phyloP scores from a whole-genome alignment of 2,113 vertebrate genomes.

The Lagenorhynchus albirostris region DNA sequence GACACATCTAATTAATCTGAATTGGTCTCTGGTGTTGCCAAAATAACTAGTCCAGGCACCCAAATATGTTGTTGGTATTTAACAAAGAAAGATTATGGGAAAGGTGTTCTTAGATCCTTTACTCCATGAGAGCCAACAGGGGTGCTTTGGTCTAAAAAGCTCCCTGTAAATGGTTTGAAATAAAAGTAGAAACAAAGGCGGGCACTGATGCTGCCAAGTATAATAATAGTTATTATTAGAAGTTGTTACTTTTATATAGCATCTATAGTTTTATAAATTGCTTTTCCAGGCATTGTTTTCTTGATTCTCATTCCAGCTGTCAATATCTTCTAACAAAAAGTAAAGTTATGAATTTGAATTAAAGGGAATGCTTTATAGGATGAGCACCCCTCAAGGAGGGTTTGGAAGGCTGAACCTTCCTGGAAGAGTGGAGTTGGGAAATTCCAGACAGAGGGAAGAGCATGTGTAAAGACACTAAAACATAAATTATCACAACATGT shows the following conservation, averaged over 20 bases:
- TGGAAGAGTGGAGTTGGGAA: neutral
- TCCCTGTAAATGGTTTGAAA: neutral
- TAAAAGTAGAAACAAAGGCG: constrained; percentile 15
- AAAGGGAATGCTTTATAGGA: neutral
- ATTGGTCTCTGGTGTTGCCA: neutral
- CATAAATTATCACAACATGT: neutral
- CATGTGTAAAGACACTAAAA: neutral
- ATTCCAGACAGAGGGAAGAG: neutral
- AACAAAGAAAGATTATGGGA: neutral
- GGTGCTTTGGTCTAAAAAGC: neutral
- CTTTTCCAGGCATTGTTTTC: neutral
- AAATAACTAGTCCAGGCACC: neutral
- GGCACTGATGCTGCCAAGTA: neutral
- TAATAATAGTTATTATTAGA: neutral
- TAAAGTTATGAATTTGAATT: neutral
- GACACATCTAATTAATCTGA: neutral
- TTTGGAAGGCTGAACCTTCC: neutral
- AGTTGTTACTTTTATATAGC: neutral
- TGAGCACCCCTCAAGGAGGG: neutral
- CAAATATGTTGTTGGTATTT: neutral
- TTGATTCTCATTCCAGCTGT: neutral
- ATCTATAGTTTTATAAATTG: neutral
- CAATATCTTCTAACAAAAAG: neutral
- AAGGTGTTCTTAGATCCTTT: neutral
- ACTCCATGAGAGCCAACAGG: neutral